phyloP scores from a whole-genome alignment of 2,888 invertebrate genomes.

The Idaea straminata region DNA sequence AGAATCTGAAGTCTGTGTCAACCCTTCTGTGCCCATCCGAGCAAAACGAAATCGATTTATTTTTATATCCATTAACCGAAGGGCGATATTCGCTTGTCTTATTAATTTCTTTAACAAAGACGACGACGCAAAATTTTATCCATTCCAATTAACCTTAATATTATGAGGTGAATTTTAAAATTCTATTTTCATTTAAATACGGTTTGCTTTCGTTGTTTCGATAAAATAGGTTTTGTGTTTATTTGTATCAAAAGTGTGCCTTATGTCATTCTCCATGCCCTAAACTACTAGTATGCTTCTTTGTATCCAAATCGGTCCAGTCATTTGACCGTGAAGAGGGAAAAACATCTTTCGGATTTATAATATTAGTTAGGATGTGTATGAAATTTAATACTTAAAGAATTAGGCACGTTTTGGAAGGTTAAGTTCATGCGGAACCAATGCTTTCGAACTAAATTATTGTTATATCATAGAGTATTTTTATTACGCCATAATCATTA shows the following conservation, averaged over 20 bases:
- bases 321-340: no score
- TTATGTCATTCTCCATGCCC: no score
- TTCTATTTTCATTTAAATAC: neutral
- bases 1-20: slow-evolving; percentile 22
- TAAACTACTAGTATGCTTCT: no score
- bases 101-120: slow-evolving; percentile 32
- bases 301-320: no score
- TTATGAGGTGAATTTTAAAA: slow-evolving; percentile 4
- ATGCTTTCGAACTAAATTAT: neutral
- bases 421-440: no score
- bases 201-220: neutral
- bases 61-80: slow-evolving; percentile 47
- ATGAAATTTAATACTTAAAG: no score
- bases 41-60: slow-evolving; percentile 58
- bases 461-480: neutral
- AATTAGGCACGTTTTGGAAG: no score
- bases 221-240: neutral
- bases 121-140: slow-evolving; percentile 27
- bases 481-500: slow-evolving; percentile 7
- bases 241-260: neutral
- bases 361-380: neutral
- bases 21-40: slow-evolving; percentile 49
- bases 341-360: neutral
- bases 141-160: slow-evolving; percentile 20
- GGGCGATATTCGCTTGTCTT: slow-evolving; percentile 37